Base-by-base conservation (phyloP, 1,140 invertebrate genomes). In the Paralvinella palmiformis region DNA sequence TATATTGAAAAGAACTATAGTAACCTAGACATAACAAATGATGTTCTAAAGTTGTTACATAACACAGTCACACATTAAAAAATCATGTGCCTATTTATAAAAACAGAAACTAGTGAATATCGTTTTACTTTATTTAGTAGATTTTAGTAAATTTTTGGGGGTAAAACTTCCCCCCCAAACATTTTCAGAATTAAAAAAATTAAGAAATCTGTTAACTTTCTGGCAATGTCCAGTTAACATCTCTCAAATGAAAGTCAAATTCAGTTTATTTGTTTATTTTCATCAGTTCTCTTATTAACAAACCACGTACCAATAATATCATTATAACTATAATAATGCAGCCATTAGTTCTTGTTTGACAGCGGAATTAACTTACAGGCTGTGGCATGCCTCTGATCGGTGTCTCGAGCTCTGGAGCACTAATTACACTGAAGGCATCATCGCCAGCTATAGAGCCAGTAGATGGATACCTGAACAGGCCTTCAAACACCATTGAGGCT, bases 241-340 rank as follows among this genome's bases (percentile, higher is more conserved):
- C 27, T 31, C 56, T 53, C 50, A 68, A 48, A 4, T 64, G 63
- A 66, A 37, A 65, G 20, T 27, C 61, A 63, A 36, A 63, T 52
- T 65, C 56, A 36, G 88, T 90, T 53, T 88, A 90, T 72, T 88
- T 88, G 91, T 60, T 89, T 92, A 2, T 10, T 60, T 6, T 27
- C 37, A 36, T 50, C 5, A 27, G 1, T 48, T n/a, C n/a, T n/a
- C n/a, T 5, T 5, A 29, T n/a, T 50, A 33, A 59, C 17, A 7
- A 37, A n/a, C n/a, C 37, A 27, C 41, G 6, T 15, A 20, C 48
- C 48, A 52, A 52, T 15, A 2, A 52, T 52, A 1, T 10, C 1
- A 52, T 3, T 13, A 29, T 52, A 52, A 22, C 24, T 27, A 3
- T 27, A 29, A 5, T 22, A 52, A 10, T 17, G 24, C 7, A 6